Conservation (phyloP, 2,888 invertebrate genomes). For the Bugulina stolonifera region DNA sequence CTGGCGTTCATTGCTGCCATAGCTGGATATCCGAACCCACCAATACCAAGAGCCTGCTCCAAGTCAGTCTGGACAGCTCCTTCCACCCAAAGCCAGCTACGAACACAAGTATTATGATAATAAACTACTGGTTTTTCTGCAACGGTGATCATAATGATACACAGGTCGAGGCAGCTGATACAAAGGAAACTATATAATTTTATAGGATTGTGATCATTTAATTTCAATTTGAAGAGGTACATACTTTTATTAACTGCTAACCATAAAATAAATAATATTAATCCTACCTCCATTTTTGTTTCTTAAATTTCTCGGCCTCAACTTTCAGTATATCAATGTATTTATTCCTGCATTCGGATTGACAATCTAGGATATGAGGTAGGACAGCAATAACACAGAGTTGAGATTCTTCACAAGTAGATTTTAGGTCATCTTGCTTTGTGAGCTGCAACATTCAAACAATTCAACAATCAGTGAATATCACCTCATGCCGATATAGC, state of each 20-base stretch:
- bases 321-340: constrained; percentile 69
- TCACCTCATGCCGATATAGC: too few species aligned
- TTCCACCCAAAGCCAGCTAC: constrained; percentile 86
- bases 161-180: too few species aligned
- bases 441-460: constrained; percentile 45
- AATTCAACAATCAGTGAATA: too few species aligned
- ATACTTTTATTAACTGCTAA: too few species aligned
- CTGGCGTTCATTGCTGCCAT: constrained; percentile 93
- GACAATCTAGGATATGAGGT: constrained; percentile 93
- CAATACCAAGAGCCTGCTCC: constrained; percentile 85
- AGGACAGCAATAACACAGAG: constrained; percentile 85
- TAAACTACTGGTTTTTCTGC: too few species aligned
- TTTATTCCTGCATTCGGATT: constrained; percentile 81
- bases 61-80: constrained; percentile 76
- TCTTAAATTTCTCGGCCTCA: constrained; percentile 84
- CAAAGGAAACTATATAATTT: too few species aligned
- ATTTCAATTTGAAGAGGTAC: too few species aligned
- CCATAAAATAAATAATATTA: not conserved
- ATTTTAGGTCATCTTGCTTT: constrained; percentile 59
- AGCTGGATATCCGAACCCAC: constrained; percentile 95
- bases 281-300: constrained; percentile 82
- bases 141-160: too few species aligned
- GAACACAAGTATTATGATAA: too few species aligned
- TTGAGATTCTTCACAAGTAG: constrained; percentile 77
- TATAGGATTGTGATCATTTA: too few species aligned